Evolutionary conservation across 2,113 vertebrate species (phyloP), one percentile per base, ranked within the genome.

Genomic region (Seriola quinqueradiata): DNA sequence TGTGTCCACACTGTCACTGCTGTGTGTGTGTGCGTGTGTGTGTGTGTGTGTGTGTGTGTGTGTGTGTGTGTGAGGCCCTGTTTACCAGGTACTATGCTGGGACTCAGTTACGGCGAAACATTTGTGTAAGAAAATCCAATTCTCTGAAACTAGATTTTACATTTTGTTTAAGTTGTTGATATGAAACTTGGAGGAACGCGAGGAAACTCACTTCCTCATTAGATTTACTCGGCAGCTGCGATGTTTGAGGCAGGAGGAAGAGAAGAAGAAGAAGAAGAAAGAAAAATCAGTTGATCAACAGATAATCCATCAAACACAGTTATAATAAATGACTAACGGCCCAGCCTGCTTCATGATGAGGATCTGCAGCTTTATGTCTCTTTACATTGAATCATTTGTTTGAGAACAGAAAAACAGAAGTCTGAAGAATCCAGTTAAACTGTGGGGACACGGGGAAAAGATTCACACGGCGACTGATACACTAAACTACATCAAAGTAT

Each of bases 31-130:
- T 71, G 52, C 25, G 67, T 14, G 61, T 42, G 40, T 58, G 73
- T 73, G 44, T 69, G 72, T 71, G 52, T 34, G 67, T 73, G 44
- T 69, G 72, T 71, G 52, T 34, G 67, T 48, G 75, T 55, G 66
- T 69, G 75, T 40, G 65, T 81, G 44, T 68, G 63, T 32, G 67
- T 55, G 46, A 44, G 67, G 40, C 40, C 42, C 46, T 63, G 54
- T 70, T 21, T 10, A 42, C 13, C 21, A 25, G 64, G 2, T 21
- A 6, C 32, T 55, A 13, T 55, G 23, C 14, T 55, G 12, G n/a
- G 16, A n/a, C n/a, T 25, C n/a, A 4, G 8, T 63, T 52, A 28
- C n/a, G 50, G 50, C 9, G 48, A 61, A 61, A 61, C 19, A 3
- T 34, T 61, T 17, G 11, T 52, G 16, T 21, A 52, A 10, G 16